Conservation (phyloP, 2,888 invertebrate genomes). For the Malachius bipustulatus region DNA sequence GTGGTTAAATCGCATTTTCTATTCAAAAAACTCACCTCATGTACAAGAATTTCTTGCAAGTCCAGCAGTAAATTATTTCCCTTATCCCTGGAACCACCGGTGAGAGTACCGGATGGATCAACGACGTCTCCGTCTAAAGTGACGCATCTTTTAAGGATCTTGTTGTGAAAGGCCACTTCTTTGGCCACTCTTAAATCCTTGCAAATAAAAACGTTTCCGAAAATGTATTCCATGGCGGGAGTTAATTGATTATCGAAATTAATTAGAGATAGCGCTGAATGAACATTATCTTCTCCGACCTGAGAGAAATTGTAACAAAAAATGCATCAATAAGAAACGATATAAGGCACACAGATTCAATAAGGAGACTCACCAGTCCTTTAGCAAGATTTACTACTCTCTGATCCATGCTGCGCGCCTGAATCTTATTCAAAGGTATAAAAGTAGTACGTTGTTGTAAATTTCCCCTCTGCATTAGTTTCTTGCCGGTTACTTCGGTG, state of each 20-base stretch:
- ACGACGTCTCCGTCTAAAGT: constrained; percentile 87
- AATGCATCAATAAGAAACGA: not conserved
- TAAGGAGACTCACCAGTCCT: constrained; percentile 44
- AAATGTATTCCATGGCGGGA: constrained; percentile 77
- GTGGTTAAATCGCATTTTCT: no score
- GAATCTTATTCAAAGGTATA: constrained; percentile 84
- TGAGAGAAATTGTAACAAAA: constrained; percentile 24
- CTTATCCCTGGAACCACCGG: constrained; percentile 67
- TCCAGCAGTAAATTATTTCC: constrained; percentile 45
- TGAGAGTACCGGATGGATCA: constrained; percentile 80
- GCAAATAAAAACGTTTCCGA: constrained; percentile 79
- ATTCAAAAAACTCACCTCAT: constrained; percentile 25
- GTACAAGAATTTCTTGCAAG: constrained; percentile 43
- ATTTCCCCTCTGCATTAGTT: constrained; percentile 70
- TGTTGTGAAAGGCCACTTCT: constrained; percentile 64
- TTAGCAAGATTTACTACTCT: constrained; percentile 46
- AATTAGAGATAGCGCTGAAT: constrained; percentile 68
- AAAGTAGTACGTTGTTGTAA: constrained; percentile 72
- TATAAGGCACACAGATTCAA: not conserved
- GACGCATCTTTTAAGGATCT: constrained; percentile 58
- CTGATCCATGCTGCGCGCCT: constrained; percentile 47
- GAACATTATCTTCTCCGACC: constrained; percentile 72
- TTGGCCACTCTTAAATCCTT: constrained; percentile 68
- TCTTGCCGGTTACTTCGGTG: constrained; percentile 71
- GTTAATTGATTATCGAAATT: constrained; percentile 51